Evolutionary conservation across 2,113 vertebrate genomes (phyloP).

Genomic region (Ictalurus punctatus): DNA sequence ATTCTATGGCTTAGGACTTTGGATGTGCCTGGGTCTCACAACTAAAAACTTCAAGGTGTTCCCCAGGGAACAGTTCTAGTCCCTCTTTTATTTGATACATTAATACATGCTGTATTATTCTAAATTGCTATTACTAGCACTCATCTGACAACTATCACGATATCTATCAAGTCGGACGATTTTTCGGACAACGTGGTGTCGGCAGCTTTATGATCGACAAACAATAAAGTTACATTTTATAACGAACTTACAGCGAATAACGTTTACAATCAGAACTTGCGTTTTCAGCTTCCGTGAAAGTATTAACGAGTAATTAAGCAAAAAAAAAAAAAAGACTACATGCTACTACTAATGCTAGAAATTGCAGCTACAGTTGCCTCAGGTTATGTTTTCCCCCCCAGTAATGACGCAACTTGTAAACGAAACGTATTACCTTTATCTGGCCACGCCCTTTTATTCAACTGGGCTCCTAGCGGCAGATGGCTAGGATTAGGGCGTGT

Average conservation of each 20-base stretch:
- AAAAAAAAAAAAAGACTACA: background rate
- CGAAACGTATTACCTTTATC: background rate
- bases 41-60: background rate
- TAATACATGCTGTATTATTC: background rate
- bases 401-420: background rate
- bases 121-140: background rate
- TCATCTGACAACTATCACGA: background rate
- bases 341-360: background rate
- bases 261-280: background rate
- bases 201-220: background rate
- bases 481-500: background rate
- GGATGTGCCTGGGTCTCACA: background rate
- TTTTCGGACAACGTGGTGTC: background rate
- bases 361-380: background rate
- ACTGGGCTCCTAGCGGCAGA: background rate
- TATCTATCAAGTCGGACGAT: background rate
- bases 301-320: too few relatives aligned
- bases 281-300: too few relatives aligned
- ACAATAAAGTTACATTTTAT: background rate
- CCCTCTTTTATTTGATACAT: background rate
- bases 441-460: background rate
- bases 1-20: too few relatives aligned
- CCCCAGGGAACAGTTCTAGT: background rate
- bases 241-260: background rate
- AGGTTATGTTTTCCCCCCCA: background rate